Percentiles rank a stretch among this genome's conserved stretches.
phyloP scores from a whole-genome alignment of 2,888 invertebrate species.

The Phalera bucephala region DNA sequence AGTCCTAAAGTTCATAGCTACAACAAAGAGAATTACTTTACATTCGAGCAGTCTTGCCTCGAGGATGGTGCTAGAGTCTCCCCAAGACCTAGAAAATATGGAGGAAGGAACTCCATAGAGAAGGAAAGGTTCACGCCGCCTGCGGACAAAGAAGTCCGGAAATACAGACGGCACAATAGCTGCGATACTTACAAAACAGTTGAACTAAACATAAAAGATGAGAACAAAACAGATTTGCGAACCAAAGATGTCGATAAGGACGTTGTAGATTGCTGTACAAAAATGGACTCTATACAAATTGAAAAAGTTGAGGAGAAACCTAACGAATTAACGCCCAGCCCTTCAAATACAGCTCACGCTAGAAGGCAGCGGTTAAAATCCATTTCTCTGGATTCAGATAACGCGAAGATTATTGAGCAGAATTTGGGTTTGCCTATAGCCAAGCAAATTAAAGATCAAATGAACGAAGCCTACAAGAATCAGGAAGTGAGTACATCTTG shows the following conservation, averaged over 20 bases:
- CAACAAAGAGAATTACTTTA: slow-evolving; percentile 76
- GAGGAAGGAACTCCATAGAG: slow-evolving; percentile 72
- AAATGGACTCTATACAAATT: slow-evolving; percentile 57
- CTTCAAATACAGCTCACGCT: slow-evolving; percentile 61
- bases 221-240: slow-evolving; percentile 46
- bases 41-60: slow-evolving; percentile 57
- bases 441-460: slow-evolving; percentile 78
- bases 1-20: slow-evolving; percentile 71
- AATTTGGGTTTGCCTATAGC: slow-evolving; percentile 81
- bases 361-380: slow-evolving; percentile 80
- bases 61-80: slow-evolving; percentile 51
- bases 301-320: slow-evolving; percentile 52
- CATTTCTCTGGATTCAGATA: slow-evolving; percentile 82
- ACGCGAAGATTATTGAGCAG: slow-evolving; percentile 82
- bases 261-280: slow-evolving; percentile 71
- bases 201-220: slow-evolving; percentile 59
- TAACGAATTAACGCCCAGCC: slow-evolving; percentile 47
- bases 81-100: slow-evolving; percentile 63
- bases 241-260: slow-evolving; percentile 41
- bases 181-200: slow-evolving; percentile 72
- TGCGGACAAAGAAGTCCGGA: slow-evolving; percentile 65
- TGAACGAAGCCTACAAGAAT: slow-evolving; percentile 73
- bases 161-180: slow-evolving; percentile 70
- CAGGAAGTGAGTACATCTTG: slow-evolving; percentile 70
- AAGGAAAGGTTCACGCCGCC: slow-evolving; percentile 70